Conservation (phyloP, 2,888 invertebrate genomes). For the Eumerus sabulonum region DNA sequence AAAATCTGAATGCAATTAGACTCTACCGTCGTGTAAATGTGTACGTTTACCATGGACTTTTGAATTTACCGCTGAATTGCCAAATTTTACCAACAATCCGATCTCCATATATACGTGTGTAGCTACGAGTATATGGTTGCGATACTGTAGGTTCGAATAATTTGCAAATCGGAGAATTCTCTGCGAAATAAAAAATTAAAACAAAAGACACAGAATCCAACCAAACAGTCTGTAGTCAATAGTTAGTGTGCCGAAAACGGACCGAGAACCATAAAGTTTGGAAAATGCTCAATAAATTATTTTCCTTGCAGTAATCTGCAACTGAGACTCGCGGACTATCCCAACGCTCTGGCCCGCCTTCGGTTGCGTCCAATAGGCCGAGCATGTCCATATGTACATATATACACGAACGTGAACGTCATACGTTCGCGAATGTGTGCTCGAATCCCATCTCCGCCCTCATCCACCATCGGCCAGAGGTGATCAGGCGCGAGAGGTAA, state of each 20-base stretch:
- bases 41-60: constrained; percentile 12
- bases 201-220: too few species aligned
- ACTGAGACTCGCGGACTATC: constrained; percentile 38
- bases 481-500: not conserved
- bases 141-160: not conserved
- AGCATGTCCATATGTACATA: too few species aligned
- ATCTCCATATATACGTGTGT: constrained; percentile 44
- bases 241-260: constrained; percentile 22
- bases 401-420: too few species aligned
- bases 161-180: constrained; percentile 34
- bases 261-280: constrained; percentile 63
- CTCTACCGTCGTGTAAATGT: constrained; percentile 13
- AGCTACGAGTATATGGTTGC: too few species aligned
- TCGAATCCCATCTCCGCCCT: not conserved
- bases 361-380: too few species aligned
- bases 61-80: constrained; percentile 45
- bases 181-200: too few species aligned
- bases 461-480: not conserved
- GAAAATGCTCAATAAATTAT: constrained; percentile 67
- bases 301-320: constrained; percentile 63
- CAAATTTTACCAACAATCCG: constrained; percentile 47
- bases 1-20: constrained; percentile 54
- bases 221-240: not conserved
- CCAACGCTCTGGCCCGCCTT: too few species aligned
- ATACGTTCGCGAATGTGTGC: constrained; percentile 26